Evolutionary conservation across 2,113 vertebrate genomes (phyloP).

Genomic region (Lichenostomus cassidix): DNA sequence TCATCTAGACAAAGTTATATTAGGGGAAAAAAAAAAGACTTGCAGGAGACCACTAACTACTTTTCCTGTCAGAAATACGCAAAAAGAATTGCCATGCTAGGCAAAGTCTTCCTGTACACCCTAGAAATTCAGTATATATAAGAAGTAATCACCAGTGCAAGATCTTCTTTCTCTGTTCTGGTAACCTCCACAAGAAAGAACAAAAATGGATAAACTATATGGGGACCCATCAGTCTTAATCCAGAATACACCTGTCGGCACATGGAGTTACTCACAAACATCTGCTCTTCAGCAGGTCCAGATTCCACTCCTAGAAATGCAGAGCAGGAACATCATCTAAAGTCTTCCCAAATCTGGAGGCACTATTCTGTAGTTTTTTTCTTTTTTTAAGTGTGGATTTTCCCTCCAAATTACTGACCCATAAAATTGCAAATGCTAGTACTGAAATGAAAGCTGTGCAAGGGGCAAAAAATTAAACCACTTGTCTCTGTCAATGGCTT

Average conservation of each 20-base stretch:
- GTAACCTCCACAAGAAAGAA: not conserved
- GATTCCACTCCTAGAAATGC: not conserved
- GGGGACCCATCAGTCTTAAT: not conserved
- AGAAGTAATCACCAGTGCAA: not conserved
- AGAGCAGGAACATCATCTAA: not conserved
- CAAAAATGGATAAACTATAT: not conserved
- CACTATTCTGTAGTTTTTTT: not conserved
- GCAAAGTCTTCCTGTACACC: not conserved
- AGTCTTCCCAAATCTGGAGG: not conserved
- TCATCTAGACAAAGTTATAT: not conserved
- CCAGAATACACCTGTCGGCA: not conserved
- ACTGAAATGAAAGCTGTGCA: not conserved
- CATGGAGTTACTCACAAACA: not conserved
- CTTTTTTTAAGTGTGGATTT: not conserved
- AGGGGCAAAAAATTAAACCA: not conserved
- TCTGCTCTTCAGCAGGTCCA: not conserved
- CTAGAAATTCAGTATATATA: not conserved
- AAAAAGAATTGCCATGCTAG: not conserved
- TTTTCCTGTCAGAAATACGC: not conserved
- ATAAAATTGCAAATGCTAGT: not conserved
- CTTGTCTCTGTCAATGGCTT: not conserved
- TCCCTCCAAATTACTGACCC: not conserved
- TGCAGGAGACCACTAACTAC: not conserved
- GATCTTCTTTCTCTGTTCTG: not conserved
- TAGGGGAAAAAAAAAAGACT: not conserved